Percentiles rank a stretch among this genome's conserved stretches.
These are phyloP conservation scores for Gryon sp. DNA, from an alignment of 1,140 invertebrate genomes.

Conservation along the genomic window DNA sequence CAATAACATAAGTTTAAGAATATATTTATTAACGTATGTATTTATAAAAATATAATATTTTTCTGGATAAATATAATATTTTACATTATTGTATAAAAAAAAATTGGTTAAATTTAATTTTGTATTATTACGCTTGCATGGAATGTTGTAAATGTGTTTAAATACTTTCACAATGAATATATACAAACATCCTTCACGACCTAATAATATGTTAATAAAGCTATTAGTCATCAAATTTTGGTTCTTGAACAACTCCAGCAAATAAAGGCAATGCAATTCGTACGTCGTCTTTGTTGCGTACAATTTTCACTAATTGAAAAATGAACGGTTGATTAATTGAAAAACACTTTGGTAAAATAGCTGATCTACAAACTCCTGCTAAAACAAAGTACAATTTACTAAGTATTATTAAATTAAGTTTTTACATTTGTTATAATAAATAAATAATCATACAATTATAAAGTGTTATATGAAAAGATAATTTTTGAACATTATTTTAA, in stretches of 20 bases:
- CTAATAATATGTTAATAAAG: too few relatives aligned
- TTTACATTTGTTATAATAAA: background rate
- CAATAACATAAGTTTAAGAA: too few relatives aligned
- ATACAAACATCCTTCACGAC: too few relatives aligned
- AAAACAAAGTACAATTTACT: background rate
- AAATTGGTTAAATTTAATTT: too few relatives aligned
- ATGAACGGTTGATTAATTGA: constrained; percentile 45
- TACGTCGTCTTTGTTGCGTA: constrained; percentile 37
- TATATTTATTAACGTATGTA: too few relatives aligned
- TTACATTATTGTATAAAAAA: too few relatives aligned
- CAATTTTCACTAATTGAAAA: constrained; percentile 48
- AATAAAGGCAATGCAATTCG: constrained; percentile 36
- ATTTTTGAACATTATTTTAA: background rate
- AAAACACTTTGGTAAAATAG: constrained; percentile 29
- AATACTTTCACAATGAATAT: background rate
- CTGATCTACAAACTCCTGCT: background rate
- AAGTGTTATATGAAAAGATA: too few relatives aligned
- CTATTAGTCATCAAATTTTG: constrained; percentile 30
- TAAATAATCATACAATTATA: too few relatives aligned
- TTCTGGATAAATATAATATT: too few relatives aligned
- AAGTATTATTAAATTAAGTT: background rate
- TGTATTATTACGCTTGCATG: too few relatives aligned
- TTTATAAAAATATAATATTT: too few relatives aligned
- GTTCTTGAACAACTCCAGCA: constrained; percentile 34
- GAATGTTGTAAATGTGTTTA: background rate